Base-by-base conservation (phyloP, 2,797 vertebrate genomes). In the Gephyroberyx darwinii region DNA sequence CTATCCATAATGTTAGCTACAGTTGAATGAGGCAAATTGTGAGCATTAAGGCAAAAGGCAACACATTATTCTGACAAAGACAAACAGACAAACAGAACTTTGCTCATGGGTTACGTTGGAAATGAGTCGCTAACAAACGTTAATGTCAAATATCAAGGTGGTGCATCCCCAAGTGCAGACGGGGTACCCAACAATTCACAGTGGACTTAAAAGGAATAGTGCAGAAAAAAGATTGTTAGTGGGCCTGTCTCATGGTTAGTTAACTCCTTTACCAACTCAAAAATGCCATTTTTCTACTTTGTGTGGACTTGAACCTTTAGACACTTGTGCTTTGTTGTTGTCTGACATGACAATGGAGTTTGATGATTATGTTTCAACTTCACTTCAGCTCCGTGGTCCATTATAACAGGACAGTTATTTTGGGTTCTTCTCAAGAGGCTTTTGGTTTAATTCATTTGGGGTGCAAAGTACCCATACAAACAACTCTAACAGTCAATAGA, bases 351-450 rank as follows among this genome's bases (percentile, higher is more conserved):
- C 65, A 55, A 26, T 26, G 26, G 4, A 26, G 26, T 26, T 26
- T 26, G 26, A 26, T 26, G 26, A 26, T 75, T 35, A 20, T 55
- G 55, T 52, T 75, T 78, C 43, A 47, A 2, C 6, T 43, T 65
- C 26, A 31, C 59, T 68, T 77, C 16, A 74, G 65, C 19, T 30
- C 37, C 26, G 2, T 0, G 0, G 59, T n/a, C 37, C 55, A 43
- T 69, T 62, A 52, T 54, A 77, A 47, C 19, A 35, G 37, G 63
- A 22, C 26, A 47, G 43, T 20, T 31, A 59, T 48, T 69, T 64
- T 50, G 3, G 59, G 62, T 51, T 9, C n/a, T 54, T 60, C 31
- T 16, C 69, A 59, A 69, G 66, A 78, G 67, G 72, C 54, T 81
- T 72, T 69, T 60, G 16, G 20, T 76, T 71, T 48, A 51, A 80